phyloP scores from a whole-genome alignment of 2,113 vertebrate genomes.

The Malurus melanocephalus region DNA sequence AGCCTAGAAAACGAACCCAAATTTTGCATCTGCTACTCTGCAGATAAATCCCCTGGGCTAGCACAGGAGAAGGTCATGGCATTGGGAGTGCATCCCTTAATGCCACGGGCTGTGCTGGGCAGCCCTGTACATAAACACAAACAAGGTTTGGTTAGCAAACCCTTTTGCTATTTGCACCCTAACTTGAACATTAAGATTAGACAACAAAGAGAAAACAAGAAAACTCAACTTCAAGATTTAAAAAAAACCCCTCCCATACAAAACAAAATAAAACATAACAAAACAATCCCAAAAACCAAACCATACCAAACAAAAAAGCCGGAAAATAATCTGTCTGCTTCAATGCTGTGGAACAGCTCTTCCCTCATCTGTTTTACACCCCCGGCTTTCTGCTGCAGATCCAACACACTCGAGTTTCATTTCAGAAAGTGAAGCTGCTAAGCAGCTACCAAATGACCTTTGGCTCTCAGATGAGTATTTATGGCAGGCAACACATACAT shows the following conservation, averaged over 20 bases:
- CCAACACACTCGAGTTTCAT: slow-evolving; percentile 24
- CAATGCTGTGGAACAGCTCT: not conserved
- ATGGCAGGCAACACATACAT: slow-evolving; percentile 56
- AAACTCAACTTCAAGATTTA: not conserved
- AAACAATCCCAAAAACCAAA: not conserved
- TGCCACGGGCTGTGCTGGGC: not conserved
- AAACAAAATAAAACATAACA: not conserved
- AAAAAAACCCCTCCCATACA: not conserved
- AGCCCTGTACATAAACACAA: not conserved
- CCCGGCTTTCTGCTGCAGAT: not conserved
- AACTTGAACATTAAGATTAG: not conserved
- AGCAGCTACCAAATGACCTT: slow-evolving; percentile 62
- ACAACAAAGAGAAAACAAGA: not conserved
- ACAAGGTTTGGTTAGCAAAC: not conserved
- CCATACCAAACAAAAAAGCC: not conserved
- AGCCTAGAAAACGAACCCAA: slow-evolving; percentile 14
- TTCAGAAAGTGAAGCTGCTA: slow-evolving; percentile 63
- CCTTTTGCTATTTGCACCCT: not conserved
- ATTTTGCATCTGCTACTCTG: slow-evolving; percentile 25
- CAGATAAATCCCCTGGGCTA: slow-evolving; percentile 24
- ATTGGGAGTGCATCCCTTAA: slow-evolving; percentile 2
- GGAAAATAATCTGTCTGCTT: not conserved
- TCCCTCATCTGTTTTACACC: not conserved
- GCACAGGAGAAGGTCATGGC: slow-evolving; percentile 7
- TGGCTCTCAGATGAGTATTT: slow-evolving; percentile 57